Conservation (phyloP, 2,113 vertebrate species). For the Grus americana region DNA sequence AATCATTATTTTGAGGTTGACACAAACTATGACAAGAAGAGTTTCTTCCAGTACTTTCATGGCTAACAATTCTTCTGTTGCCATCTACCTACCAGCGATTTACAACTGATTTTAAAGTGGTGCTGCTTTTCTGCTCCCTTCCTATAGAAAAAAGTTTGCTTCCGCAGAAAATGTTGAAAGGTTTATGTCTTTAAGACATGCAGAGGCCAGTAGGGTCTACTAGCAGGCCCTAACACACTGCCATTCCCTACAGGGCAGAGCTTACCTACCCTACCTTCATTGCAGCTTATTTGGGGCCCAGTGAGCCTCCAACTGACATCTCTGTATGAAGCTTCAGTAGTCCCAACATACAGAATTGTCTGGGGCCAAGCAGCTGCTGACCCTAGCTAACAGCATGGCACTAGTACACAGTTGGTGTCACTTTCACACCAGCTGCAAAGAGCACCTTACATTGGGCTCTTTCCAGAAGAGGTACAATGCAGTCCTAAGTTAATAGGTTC, state of each 20-base stretch:
- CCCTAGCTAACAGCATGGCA: background rate
- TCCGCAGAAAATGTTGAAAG: background rate
- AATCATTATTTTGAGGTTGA: background rate
- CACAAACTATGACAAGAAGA: background rate
- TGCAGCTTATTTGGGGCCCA: background rate
- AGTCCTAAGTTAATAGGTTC: background rate
- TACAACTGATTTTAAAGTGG: background rate
- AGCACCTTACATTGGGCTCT: background rate
- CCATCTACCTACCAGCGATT: background rate
- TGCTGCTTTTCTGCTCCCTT: background rate
- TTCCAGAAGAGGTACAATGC: background rate
- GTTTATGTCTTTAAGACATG: background rate
- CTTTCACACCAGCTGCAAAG: background rate
- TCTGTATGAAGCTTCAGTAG: fast-evolving
- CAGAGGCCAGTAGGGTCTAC: background rate
- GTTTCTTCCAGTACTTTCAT: background rate
- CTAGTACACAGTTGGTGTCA: too few species aligned
- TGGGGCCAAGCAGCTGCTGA: background rate
- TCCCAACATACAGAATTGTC: background rate
- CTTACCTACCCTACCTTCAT: background rate
- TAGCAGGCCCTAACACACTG: too few species aligned
- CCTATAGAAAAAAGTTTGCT: background rate
- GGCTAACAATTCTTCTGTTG: background rate
- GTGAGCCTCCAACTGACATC: background rate
- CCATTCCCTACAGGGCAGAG: background rate